A percentile compares a stretch with the other conserved stretches of the same genome.
These are phyloP conservation scores for Apodemia duryi DNA, from an alignment of 2,888 invertebrate genomes.

Conservation along the genomic window DNA sequence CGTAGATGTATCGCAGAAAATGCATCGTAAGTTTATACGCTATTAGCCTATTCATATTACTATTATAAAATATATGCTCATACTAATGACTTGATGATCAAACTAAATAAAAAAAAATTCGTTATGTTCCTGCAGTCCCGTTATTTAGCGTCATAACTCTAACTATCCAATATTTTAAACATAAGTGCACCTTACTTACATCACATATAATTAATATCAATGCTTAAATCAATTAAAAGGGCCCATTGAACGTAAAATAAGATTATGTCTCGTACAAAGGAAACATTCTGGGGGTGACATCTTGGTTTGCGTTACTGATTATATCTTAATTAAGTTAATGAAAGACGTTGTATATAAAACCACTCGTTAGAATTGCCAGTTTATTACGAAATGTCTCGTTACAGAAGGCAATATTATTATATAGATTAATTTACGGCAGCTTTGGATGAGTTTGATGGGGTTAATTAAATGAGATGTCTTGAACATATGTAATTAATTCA, in stretches of 20 bases:
- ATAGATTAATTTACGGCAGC: conserved; percentile 1
- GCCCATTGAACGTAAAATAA: conserved; percentile 1
- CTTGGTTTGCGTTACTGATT: conserved; percentile 17
- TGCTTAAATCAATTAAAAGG: conserved; percentile 7
- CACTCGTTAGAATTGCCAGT: conserved; percentile 14
- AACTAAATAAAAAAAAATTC: too few relatives aligned
- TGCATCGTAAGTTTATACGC: too few relatives aligned
- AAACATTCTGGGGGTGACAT: conserved; percentile 17
- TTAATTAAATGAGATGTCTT: too few relatives aligned
- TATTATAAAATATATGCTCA: too few relatives aligned
- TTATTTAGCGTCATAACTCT: background rate
- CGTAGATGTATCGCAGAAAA: too few relatives aligned
- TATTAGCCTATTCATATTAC: too few relatives aligned
- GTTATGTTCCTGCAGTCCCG: background rate
- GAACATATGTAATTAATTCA: too few relatives aligned
- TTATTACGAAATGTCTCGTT: conserved; percentile 18
- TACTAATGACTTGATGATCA: too few relatives aligned
- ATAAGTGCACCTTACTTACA: background rate
- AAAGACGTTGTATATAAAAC: conserved; percentile 14
- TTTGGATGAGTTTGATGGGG: background rate
- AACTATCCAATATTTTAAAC: background rate
- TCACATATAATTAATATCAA: too few relatives aligned
- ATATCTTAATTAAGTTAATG: conserved; percentile 20
- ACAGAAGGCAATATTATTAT: background rate
- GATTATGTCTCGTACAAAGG: conserved; percentile 5